Base-by-base conservation (phyloP, 2,113 vertebrate species). In the Morone saxatilis region DNA sequence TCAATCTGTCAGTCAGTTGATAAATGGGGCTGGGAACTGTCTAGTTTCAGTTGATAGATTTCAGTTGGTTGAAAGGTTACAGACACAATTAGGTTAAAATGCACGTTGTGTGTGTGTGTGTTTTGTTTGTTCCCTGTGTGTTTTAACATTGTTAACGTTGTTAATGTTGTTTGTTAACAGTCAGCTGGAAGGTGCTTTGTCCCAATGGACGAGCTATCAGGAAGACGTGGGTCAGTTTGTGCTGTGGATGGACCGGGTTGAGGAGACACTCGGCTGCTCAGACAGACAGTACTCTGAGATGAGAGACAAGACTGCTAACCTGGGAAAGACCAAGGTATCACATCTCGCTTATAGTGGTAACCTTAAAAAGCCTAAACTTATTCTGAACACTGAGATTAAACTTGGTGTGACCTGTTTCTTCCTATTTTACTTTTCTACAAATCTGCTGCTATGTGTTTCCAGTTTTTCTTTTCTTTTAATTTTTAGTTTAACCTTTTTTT, bases 171-270 rank as follows among this genome's bases (percentile, higher is more conserved):
- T 38, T 31, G 31, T 12, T 68, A 94, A 38, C 96, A 99, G 98
- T 88, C 98, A 98, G 86, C 92, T 99, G 40, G 98, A 99, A 94
- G 97, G 97, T 1, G 96, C 97, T 16, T 96, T 99, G 20, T 99
- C 97, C 1, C 97, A 98, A 76, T 99, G 98, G 98, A 99, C 98
- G 62, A 99, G 97, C 91, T 99, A 99, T 61, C 97, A 99, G 94
- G 98, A 99, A 86, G 98, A 98, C 0, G 96, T 99, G 41, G 95
- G 95, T 10, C 97, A 98, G 94, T 99, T 99, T 92, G 94, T 96
- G 68, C 86, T 91, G 72, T 99, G 98, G 98, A 97, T 99, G 97
- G 97, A 98, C 51, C 86, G 95, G 0, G 92, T 97, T 53, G 97
- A 99, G 92, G 95, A 95, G 85, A 97, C 92, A 16, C 94, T 99